Percentiles rank a stretch among this genome's conserved stretches.
phyloP scores from a whole-genome alignment of 2,113 vertebrate genomes.

The Hassar affinis region DNA sequence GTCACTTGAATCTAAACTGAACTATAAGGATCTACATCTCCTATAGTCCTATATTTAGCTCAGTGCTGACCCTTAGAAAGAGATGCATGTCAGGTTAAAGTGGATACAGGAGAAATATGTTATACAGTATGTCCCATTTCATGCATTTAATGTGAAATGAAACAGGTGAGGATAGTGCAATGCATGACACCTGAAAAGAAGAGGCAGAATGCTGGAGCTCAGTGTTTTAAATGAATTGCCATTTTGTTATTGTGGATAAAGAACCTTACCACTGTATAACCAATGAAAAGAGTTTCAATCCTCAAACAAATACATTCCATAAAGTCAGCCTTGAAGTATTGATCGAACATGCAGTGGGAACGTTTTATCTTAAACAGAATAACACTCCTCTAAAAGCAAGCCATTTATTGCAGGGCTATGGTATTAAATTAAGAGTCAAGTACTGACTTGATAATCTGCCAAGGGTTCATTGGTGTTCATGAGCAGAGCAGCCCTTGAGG shows the following conservation, averaged over 20 bases:
- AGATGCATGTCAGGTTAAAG: conserved; percentile 6
- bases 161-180: conserved; percentile 10
- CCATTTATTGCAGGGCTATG: conserved; percentile 7
- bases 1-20: neutral
- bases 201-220: neutral
- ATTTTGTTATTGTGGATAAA: conserved; percentile 21
- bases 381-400: neutral
- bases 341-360: neutral
- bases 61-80: neutral
- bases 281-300: neutral
- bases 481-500: neutral
- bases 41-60: neutral
- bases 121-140: neutral
- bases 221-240: conserved; percentile 23
- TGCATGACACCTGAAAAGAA: conserved; percentile 5
- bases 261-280: conserved; percentile 15
- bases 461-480: neutral
- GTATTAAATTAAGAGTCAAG: neutral
- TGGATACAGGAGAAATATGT: neutral
- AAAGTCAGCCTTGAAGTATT: neutral
- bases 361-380: neutral
- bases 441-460: conserved; percentile 9
- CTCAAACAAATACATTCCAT: conserved; percentile 11
- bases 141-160: conserved; percentile 23
- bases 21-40: neutral